These are phyloP conservation scores for Hystrix brachyura DNA, from an alignment of 2,113 vertebrate species.

Conservation along the genomic window DNA sequence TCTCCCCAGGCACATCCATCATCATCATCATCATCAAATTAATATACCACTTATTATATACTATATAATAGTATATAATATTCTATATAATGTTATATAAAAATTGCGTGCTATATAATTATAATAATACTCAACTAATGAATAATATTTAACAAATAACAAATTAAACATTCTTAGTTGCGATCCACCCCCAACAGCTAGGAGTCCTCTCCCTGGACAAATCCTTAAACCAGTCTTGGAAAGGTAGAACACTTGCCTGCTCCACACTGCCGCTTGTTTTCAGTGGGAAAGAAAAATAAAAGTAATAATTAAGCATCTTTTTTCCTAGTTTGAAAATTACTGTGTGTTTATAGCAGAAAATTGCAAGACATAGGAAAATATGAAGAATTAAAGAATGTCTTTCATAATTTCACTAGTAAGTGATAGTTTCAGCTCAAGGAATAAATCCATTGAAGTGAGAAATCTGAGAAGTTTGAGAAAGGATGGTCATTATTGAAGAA, in stretches of 20 bases:
- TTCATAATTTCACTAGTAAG: constrained; percentile 38
- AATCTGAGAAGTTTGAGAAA: constrained; percentile 8
- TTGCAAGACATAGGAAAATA: background rate
- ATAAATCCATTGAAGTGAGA: constrained; percentile 41
- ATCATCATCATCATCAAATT: background rate
- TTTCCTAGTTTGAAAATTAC: background rate
- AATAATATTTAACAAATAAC: background rate
- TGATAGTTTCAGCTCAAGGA: constrained; percentile 45
- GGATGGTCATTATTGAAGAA: constrained; percentile 48
- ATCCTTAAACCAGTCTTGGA: background rate
- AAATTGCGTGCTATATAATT: background rate
- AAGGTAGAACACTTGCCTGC: background rate
- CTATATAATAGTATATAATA: background rate
- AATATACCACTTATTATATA: background rate
- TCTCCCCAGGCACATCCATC: background rate
- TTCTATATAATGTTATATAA: background rate
- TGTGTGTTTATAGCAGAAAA: background rate
- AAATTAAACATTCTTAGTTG: background rate
- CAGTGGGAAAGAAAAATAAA: background rate
- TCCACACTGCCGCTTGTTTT: background rate
- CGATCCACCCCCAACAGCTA: background rate
- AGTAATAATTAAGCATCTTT: background rate
- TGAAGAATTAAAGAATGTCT: constrained; percentile 11
- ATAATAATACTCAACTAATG: background rate
- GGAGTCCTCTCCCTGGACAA: background rate